phyloP scores from a whole-genome alignment of 2,797 vertebrate species.

The Pitangus sulphuratus region DNA sequence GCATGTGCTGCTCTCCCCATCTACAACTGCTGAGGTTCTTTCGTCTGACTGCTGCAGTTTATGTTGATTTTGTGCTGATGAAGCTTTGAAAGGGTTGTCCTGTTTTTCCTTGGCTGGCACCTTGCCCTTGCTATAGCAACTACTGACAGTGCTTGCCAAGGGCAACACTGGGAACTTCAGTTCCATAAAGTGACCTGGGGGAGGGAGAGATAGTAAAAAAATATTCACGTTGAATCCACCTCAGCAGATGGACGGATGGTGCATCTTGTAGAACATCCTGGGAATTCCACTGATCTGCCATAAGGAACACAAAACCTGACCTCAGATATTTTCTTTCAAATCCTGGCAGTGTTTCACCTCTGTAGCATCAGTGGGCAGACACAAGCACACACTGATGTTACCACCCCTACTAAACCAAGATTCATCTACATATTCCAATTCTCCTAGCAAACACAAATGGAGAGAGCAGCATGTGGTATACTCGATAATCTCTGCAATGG shows the following conservation, averaged over 20 bases:
- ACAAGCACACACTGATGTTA: background rate
- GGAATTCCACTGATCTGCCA: background rate
- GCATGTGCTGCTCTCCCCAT: background rate
- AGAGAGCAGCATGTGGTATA: background rate
- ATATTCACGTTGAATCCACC: fast-evolving
- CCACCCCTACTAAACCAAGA: background rate
- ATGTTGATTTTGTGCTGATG: background rate
- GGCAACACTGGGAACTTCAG: background rate
- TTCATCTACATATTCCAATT: background rate
- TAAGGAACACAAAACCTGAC: background rate
- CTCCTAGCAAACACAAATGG: background rate
- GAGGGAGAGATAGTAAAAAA: background rate
- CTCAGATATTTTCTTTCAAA: background rate
- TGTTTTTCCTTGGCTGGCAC: slow-evolving; percentile 44
- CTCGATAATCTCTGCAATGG: background rate
- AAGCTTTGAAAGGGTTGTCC: slow-evolving; percentile 7
- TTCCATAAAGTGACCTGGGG: background rate
- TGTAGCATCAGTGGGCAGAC: background rate
- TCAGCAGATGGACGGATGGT: background rate
- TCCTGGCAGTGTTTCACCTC: background rate
- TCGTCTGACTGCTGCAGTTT: background rate
- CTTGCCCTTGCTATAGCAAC: slow-evolving; percentile 14
- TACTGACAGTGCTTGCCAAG: slow-evolving; percentile 20
- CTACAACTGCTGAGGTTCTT: background rate
- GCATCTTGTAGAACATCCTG: background rate